A percentile compares a stretch with the other conserved stretches of the same genome.
Evolutionary conservation across 2,113 vertebrate genomes (phyloP).

Genomic region (Thinocorus orbignyianus): DNA sequence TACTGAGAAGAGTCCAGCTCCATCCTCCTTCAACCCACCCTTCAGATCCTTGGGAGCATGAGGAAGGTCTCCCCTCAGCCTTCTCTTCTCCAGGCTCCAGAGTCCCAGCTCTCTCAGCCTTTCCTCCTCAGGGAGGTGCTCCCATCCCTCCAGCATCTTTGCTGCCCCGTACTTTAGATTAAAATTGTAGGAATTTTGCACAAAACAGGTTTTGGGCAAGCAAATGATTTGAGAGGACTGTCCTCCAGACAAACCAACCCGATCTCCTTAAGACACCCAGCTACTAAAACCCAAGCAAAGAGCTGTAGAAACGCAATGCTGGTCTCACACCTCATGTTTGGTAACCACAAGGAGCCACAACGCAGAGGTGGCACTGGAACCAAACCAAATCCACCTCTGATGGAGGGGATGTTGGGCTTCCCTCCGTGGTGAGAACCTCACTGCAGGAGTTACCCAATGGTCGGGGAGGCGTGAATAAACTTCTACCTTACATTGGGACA

Average conservation of each 20-base stretch:
- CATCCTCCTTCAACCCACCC: too few species aligned
- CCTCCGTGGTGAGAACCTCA: rapidly evolving
- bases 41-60: too few species aligned
- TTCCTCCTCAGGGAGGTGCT: too few species aligned
- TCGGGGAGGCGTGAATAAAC: neutral
- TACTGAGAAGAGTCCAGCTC: too few species aligned
- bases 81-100: too few species aligned
- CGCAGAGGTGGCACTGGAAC: neutral
- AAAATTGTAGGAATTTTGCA: neutral
- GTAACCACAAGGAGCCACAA: neutral
- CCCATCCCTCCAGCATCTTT: too few species aligned
- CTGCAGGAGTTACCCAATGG: rapidly evolving
- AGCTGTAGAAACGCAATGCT: neutral
- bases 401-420: neutral
- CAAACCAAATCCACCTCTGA: neutral
- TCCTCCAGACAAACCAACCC: neutral
- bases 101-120: too few species aligned
- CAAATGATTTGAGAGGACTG: neutral
- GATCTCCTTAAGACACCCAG: neutral
- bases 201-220: neutral
- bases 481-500: neutral
- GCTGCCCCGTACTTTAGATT: neutral
- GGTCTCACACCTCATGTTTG: neutral
- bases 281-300: neutral
- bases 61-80: too few species aligned